phyloP scores from a whole-genome alignment of 2,888 invertebrate genomes.

The Eubasilissa splendida region DNA sequence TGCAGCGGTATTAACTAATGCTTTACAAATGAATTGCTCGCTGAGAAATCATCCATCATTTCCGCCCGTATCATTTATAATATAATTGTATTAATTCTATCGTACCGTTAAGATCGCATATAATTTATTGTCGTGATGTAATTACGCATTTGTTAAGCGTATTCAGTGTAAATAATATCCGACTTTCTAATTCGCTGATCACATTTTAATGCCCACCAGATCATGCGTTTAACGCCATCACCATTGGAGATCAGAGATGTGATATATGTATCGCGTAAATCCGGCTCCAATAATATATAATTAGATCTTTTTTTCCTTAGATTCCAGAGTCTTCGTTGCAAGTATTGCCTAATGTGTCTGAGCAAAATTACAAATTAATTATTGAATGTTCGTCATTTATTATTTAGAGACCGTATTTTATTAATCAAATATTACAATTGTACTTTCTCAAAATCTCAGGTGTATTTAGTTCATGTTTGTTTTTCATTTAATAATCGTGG shows the following conservation, averaged over 20 bases:
- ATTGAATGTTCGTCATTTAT: too few species aligned
- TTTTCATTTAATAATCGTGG: background rate
- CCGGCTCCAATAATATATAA: too few species aligned
- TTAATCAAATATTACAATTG: too few species aligned
- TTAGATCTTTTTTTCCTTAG: too few species aligned
- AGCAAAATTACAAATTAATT: too few species aligned
- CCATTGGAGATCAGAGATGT: background rate
- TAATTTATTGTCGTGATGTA: background rate
- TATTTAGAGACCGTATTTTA: too few species aligned
- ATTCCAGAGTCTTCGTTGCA: too few species aligned
- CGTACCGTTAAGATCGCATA: background rate
- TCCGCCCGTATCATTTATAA: conserved; percentile 10
- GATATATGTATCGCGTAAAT: too few species aligned
- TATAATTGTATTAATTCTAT: background rate
- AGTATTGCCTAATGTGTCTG: too few species aligned
- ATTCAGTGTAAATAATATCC: conserved; percentile 28
- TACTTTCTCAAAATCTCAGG: too few species aligned
- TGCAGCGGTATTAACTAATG: background rate
- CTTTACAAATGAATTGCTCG: background rate
- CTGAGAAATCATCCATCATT: conserved; percentile 10
- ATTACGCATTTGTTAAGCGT: conserved; percentile 9
- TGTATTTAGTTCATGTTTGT: background rate
- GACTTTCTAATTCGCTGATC: conserved; percentile 46
- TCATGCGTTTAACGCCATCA: conserved; percentile 18
- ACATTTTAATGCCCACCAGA: conserved; percentile 44